These are phyloP conservation scores for Actinopyga echinites DNA, from an alignment of 53 echinoderm and acorn worm species.

Conservation along the genomic window DNA sequence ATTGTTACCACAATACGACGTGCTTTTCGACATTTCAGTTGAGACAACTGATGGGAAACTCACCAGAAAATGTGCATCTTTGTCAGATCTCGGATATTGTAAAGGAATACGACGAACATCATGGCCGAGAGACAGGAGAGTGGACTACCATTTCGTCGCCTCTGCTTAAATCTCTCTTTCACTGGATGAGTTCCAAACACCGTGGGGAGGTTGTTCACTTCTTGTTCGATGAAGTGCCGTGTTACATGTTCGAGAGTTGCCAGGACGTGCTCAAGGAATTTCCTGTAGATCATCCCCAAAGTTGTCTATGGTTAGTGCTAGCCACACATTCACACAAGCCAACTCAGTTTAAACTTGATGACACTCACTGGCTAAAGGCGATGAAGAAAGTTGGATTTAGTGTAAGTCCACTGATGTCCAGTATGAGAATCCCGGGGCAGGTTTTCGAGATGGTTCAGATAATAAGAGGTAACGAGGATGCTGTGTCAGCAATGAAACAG, in stretches of 20 bases:
- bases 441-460: slow-evolving; percentile 21
- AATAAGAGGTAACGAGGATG: slow-evolving; percentile 7
- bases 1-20: slow-evolving; percentile 13
- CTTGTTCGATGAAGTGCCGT: slow-evolving; percentile 10
- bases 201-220: neutral
- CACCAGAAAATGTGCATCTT: neutral
- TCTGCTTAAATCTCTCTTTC: neutral
- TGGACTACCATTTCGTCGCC: neutral
- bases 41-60: neutral
- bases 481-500: neutral
- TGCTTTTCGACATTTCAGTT: slow-evolving; percentile 8
- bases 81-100: slow-evolving; percentile 6
- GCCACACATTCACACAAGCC: slow-evolving; percentile 18
- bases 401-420: neutral
- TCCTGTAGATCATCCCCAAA: neutral
- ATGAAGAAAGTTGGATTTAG: neutral
- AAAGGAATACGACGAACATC: neutral
- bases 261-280: neutral
- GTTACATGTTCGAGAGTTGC: slow-evolving; percentile 14
- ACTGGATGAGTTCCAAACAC: neutral
- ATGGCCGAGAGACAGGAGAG: no score
- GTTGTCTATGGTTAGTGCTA: slow-evolving; percentile 9
- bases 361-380: neutral
- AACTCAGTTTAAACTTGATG: neutral
- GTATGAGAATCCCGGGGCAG: neutral